Base-by-base conservation (phyloP, 2,113 vertebrate genomes). In the Sardina pilchardus region DNA sequence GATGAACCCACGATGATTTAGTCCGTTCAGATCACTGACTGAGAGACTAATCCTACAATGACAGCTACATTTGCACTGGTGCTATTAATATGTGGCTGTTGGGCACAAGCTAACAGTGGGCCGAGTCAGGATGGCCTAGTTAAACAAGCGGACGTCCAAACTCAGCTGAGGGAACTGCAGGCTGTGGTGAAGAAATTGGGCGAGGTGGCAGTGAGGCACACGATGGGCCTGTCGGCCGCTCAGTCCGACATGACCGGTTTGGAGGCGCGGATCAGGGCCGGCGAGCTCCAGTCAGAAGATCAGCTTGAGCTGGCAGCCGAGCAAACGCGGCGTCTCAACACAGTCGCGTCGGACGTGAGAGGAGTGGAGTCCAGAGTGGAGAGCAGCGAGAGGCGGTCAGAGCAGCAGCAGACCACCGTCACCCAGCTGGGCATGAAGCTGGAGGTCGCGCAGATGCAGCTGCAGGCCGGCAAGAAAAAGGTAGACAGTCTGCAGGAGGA, bases 401-500 rank as follows among this genome's bases (percentile, higher is more conserved):
- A 78, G 71, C 26, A 36, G 16, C 71, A 78, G 30, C 71, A 78
- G 71, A 36, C 30, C 1, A 78, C 30, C 3, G 17, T 78, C 71
- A 36, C 71, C 71, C 71, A 78, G 71, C 71, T 78, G 71, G 71
- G 71, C 4, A 78, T 78, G 71, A 78, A 78, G 71, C 30, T 78
- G 34, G 71, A 78, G 71, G 71, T 78, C 2, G 71, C 71, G 10
- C 26, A 36, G 26, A 78, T 78, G 71, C 71, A 36, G 34, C 71
- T 78, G 34, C 30, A 78, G 71, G 71, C 63, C 63, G 14, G 26
- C 71, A 36, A 36, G 34, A 36, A 78, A 36, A 12, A 36, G 71
- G 34, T 78, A 10, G 71, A 78, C 71, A 78, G 71, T 14, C 71
- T 78, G 10, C 26, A 78, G 71, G 34, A 34, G 71, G 71, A 78